Percentiles rank a stretch among this genome's conserved stretches.
Evolutionary conservation across 2,113 vertebrate species (phyloP).

Genomic region (Hirundichthys speculiger): DNA sequence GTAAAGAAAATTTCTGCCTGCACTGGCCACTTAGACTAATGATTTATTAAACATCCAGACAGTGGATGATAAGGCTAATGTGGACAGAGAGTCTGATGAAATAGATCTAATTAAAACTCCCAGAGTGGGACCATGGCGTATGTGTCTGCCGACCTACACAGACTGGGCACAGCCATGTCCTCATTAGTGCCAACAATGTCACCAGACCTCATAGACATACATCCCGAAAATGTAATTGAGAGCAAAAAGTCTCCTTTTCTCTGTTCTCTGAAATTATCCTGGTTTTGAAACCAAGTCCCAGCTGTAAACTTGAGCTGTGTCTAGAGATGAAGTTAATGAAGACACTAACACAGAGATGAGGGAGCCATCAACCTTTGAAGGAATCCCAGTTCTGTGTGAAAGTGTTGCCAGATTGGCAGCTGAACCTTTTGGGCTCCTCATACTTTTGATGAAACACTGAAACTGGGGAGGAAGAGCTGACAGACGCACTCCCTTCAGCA

Average conservation of each 20-base stretch:
- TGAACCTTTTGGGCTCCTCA: constrained; percentile 56
- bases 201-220: constrained; percentile 29
- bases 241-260: constrained; percentile 19
- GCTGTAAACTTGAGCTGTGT: constrained; percentile 36
- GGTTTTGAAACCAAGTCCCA: constrained; percentile 14
- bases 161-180: constrained; percentile 53
- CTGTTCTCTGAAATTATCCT: constrained; percentile 21
- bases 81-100: constrained; percentile 67
- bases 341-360: constrained; percentile 36
- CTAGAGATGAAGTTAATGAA: constrained; percentile 59
- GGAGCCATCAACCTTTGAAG: constrained; percentile 47
- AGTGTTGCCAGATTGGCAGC: constrained; percentile 68
- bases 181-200: constrained; percentile 72
- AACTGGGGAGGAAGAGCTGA: constrained; percentile 57
- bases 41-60: constrained; percentile 57
- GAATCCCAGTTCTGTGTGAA: constrained; percentile 41
- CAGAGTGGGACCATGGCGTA: constrained; percentile 58
- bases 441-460: constrained; percentile 72
- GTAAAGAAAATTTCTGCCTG: constrained; percentile 8
- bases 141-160: constrained; percentile 63
- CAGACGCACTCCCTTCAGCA: constrained; percentile 55
- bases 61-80: constrained; percentile 36
- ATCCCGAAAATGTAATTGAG: constrained; percentile 25
- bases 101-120: constrained; percentile 77
- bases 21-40: constrained; percentile 36